These are phyloP conservation scores for Tetheella fluctuosa DNA, from an alignment of 2,888 invertebrate species.

Conservation along the genomic window DNA sequence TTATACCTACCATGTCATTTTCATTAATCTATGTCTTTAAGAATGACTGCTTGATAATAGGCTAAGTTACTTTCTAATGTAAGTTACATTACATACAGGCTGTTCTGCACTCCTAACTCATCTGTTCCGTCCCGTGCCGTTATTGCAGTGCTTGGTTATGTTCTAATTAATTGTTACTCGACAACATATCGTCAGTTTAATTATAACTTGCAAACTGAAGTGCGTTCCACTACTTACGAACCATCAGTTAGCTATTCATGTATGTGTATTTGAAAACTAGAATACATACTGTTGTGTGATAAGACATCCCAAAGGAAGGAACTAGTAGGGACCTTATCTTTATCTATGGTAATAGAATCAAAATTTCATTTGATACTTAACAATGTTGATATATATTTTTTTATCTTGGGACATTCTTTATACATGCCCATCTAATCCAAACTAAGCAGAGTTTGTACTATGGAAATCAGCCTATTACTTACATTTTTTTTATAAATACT, in stretches of 20 bases:
- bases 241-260: background rate
- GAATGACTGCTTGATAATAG: conserved; percentile 15
- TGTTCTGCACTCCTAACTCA: conserved; percentile 48
- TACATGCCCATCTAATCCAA: no score
- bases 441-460: no score
- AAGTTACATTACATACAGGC: conserved; percentile 52
- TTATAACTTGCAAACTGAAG: conserved; percentile 57
- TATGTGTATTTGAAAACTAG: no score
- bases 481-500: no score
- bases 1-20: conserved; percentile 28
- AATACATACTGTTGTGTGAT: no score
- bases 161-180: conserved; percentile 68
- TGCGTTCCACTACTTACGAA: conserved; percentile 21
- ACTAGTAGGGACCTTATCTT: no score
- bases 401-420: no score
- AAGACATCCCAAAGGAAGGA: no score
- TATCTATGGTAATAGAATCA: no score
- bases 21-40: conserved; percentile 30
- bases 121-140: conserved; percentile 52
- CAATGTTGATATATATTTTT: no score
- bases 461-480: no score
- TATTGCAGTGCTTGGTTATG: conserved; percentile 60
- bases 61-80: conserved; percentile 55
- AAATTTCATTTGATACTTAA: no score
- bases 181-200: conserved; percentile 66